Conservation (phyloP, 2,888 invertebrate species). For the Onthophagus sagittarius region DNA sequence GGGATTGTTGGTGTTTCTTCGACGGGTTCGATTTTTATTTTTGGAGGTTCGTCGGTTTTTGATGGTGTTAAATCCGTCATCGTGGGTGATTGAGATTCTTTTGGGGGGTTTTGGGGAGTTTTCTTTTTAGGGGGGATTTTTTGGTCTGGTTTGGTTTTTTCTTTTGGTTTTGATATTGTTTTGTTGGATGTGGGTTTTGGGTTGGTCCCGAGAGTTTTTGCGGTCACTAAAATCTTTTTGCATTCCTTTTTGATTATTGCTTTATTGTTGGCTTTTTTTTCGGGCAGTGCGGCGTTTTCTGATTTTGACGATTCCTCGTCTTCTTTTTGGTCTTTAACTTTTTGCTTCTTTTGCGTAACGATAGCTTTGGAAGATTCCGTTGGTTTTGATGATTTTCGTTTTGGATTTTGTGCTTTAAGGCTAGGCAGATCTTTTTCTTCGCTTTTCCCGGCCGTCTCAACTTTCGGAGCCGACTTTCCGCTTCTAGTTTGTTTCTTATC, state of each 20-base stretch:
- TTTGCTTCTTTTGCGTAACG: background rate
- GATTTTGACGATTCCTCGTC: constrained; percentile 2
- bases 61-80: background rate
- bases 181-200: constrained; percentile 12
- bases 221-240: background rate
- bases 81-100: background rate
- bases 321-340: constrained; percentile 15
- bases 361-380: background rate
- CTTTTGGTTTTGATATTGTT: constrained; percentile 2
- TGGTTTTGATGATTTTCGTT: constrained; percentile 15
- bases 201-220: background rate
- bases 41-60: constrained; percentile 15
- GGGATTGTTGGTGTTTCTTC: constrained; percentile 21
- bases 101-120: background rate
- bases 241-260: background rate
- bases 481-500: constrained; percentile 35
- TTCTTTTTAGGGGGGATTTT: background rate
- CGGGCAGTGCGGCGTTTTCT: background rate
- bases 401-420: constrained; percentile 21
- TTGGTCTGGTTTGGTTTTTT: background rate
- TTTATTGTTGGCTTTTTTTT: background rate
- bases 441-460: background rate
- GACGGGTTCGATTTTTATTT: constrained; percentile 10
- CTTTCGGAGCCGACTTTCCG: constrained; percentile 49
- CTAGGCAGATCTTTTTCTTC: background rate